Evolutionary conservation across 2,113 vertebrate genomes (phyloP).

Genomic region (Salvator merianae): DNA sequence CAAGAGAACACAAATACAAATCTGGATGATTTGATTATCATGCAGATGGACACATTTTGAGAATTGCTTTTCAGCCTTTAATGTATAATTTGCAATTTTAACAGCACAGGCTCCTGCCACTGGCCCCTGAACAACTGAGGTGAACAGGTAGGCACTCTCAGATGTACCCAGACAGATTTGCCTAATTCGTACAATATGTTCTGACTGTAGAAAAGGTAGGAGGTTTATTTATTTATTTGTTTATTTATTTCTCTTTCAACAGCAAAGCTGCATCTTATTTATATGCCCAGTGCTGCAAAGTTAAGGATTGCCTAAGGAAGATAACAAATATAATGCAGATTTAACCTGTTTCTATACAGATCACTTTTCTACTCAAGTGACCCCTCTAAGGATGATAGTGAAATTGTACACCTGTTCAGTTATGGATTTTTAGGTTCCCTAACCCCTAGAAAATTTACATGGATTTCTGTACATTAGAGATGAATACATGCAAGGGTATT

Average conservation of each 20-base stretch:
- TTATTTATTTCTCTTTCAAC: too few species aligned
- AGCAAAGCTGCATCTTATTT: background rate
- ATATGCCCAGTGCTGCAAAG: background rate
- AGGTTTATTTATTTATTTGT: too few species aligned
- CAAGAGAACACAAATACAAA: background rate
- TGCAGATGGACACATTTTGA: constrained; percentile 8
- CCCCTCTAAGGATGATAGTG: too few species aligned
- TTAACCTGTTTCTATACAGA: too few species aligned
- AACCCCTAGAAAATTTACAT: too few species aligned
- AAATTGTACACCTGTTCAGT: too few species aligned
- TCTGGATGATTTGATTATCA: constrained; percentile 25
- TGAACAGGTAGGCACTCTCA: background rate
- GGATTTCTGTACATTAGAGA: too few species aligned
- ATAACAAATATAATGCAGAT: too few species aligned
- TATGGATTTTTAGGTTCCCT: too few species aligned
- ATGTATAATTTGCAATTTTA: constrained; percentile 25
- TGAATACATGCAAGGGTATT: too few species aligned
- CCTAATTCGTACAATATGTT: constrained; percentile 9
- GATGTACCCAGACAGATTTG: background rate
- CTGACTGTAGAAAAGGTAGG: background rate
- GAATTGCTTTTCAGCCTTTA: constrained; percentile 8
- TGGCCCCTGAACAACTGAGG: background rate
- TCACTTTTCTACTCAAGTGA: too few species aligned
- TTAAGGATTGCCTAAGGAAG: background rate
- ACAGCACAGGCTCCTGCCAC: background rate